These are phyloP conservation scores for Cartodere bifasciata DNA, from an alignment of 2,888 invertebrate species.

Conservation along the genomic window DNA sequence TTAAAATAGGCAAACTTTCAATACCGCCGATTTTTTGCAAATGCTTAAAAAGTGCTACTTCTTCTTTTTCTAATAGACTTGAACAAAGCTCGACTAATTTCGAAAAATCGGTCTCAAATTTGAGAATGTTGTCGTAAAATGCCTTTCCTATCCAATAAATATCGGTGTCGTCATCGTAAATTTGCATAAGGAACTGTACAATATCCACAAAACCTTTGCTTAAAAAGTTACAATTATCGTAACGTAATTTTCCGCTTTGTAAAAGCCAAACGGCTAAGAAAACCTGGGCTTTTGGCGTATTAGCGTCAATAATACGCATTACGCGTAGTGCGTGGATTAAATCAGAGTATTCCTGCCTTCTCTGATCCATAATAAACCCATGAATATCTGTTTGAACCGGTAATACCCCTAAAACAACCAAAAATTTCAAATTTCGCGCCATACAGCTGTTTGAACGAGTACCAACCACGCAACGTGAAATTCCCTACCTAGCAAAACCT, in stretches of 20 bases:
- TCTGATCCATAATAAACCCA: constrained; percentile 60
- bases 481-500: constrained; percentile 58
- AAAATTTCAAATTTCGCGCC: too few relatives aligned
- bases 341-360: constrained; percentile 63
- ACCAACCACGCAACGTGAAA: constrained; percentile 6
- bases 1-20: constrained; percentile 52
- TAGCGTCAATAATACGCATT: constrained; percentile 50
- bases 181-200: constrained; percentile 53
- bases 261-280: constrained; percentile 71
- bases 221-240: constrained; percentile 16
- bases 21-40: constrained; percentile 51
- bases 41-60: constrained; percentile 55
- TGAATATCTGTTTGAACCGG: constrained; percentile 68
- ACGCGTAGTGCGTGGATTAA: constrained; percentile 55
- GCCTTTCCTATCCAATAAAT: constrained; percentile 74
- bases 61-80: constrained; percentile 64
- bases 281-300: constrained; percentile 52
- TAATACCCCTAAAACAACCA: constrained; percentile 58
- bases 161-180: constrained; percentile 63
- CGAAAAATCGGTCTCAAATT: constrained; percentile 50
- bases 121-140: constrained; percentile 56
- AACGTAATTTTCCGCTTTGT: constrained; percentile 53
- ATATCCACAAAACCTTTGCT: constrained; percentile 48
- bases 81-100: constrained; percentile 55
- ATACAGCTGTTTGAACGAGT: neutral